phyloP scores from a whole-genome alignment of 2,888 invertebrate genomes.

The Epinotia bilunana region DNA sequence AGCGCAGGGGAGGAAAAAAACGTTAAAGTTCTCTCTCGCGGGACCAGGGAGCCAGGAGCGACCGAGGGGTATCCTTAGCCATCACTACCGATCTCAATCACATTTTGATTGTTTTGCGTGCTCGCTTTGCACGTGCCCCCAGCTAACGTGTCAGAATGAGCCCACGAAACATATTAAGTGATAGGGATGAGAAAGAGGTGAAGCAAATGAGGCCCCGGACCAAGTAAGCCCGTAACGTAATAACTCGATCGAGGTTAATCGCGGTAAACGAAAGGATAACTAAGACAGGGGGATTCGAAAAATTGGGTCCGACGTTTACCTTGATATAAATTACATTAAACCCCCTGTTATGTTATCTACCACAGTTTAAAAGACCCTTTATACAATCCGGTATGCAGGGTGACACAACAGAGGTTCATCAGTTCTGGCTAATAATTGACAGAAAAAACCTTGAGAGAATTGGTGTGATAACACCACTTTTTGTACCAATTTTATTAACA shows the following conservation, averaged over 20 bases:
- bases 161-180: background rate
- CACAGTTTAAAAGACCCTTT: background rate
- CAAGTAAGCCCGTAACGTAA: background rate
- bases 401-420: too few relatives aligned
- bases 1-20: background rate
- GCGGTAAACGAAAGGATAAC: slow-evolving; percentile 4
- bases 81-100: background rate
- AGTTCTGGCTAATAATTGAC: too few relatives aligned
- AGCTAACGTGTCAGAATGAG: background rate
- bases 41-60: slow-evolving; percentile 7
- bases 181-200: background rate
- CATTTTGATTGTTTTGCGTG: background rate
- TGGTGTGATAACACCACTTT: too few relatives aligned
- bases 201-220: background rate
- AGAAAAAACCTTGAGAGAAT: too few relatives aligned
- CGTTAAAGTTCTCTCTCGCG: background rate
- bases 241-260: background rate
- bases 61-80: background rate
- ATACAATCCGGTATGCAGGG: too few relatives aligned
- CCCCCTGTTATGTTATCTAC: background rate
- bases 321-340: background rate
- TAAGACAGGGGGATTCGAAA: background rate
- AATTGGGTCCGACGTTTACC: background rate
- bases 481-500: too few relatives aligned
- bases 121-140: background rate